Conservation (phyloP, 2,888 invertebrate genomes). For the Noctua pronuba region DNA sequence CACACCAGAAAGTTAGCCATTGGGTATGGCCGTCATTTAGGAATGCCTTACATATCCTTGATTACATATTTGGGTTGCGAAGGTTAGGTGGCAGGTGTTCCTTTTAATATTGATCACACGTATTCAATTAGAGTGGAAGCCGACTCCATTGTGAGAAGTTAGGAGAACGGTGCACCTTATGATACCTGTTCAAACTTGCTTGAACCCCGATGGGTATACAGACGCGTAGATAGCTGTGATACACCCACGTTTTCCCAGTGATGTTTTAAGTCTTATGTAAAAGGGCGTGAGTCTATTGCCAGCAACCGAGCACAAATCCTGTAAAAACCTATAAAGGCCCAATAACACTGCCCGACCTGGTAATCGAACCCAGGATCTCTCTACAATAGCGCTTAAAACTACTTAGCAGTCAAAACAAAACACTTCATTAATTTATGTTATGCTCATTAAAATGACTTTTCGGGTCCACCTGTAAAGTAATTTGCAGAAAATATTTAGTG, state of each 20-base stretch:
- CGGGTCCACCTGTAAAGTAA: neutral
- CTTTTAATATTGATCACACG: neutral
- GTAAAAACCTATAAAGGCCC: neutral
- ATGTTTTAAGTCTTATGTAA: neutral
- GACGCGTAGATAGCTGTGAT: no score
- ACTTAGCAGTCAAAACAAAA: neutral
- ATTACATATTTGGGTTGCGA: slow-evolving; percentile 11
- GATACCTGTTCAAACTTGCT: neutral
- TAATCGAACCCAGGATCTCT: neutral
- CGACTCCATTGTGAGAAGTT: neutral
- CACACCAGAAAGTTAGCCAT: slow-evolving; percentile 2
- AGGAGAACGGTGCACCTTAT: neutral
- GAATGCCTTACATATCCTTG: neutral
- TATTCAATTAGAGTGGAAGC: neutral
- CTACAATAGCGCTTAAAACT: neutral
- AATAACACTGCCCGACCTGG: neutral
- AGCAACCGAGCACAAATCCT: neutral
- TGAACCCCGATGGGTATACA: neutral
- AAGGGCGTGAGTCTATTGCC: neutral
- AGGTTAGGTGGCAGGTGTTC: slow-evolving; percentile 12
- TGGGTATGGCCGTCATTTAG: neutral
- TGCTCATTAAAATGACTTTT: neutral
- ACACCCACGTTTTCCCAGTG: neutral
- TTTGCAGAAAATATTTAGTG: neutral
- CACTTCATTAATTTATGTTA: neutral